Evolutionary conservation across 2,113 vertebrate species (phyloP).

Genomic region (Callopanchax toddi): DNA sequence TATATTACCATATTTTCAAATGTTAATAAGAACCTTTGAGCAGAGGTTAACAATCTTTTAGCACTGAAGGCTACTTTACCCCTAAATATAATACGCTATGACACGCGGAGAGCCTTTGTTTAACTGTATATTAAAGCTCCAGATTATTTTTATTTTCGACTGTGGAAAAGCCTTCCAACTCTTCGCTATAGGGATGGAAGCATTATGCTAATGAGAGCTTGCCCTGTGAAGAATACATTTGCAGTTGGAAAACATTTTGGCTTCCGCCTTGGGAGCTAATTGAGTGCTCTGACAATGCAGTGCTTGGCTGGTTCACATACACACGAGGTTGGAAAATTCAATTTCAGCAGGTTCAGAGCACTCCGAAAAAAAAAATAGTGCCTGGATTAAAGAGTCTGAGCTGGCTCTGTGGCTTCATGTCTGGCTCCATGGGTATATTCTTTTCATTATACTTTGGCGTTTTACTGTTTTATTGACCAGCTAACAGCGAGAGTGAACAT

Average conservation of each 20-base stretch:
- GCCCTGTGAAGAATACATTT: conserved; percentile 75
- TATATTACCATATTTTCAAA: conserved; percentile 30
- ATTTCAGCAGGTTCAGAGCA: conserved; percentile 74
- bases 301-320: conserved; percentile 74
- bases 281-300: conserved; percentile 76
- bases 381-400: conserved; percentile 70
- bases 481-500: conserved; percentile 53
- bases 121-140: conserved; percentile 39
- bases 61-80: conserved; percentile 20
- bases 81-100: conserved; percentile 41
- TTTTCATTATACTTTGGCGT: conserved; percentile 60
- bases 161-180: conserved; percentile 49
- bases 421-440: conserved; percentile 65
- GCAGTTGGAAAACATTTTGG: conserved; percentile 77
- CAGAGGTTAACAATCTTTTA: conserved; percentile 41
- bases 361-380: conserved; percentile 55
- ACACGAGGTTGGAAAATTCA: conserved; percentile 75
- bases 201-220: conserved; percentile 72
- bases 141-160: conserved; percentile 59
- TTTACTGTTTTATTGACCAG: conserved; percentile 71
- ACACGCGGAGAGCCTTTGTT: conserved; percentile 29
- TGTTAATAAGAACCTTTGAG: conserved; percentile 41
- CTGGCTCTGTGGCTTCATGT: conserved; percentile 58
- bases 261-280: conserved; percentile 77
- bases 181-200: conserved; percentile 55